Percentiles rank a stretch among this genome's conserved stretches.
Evolutionary conservation across 1,140 invertebrate genomes (phyloP).

Genomic region (Diprion similis): DNA sequence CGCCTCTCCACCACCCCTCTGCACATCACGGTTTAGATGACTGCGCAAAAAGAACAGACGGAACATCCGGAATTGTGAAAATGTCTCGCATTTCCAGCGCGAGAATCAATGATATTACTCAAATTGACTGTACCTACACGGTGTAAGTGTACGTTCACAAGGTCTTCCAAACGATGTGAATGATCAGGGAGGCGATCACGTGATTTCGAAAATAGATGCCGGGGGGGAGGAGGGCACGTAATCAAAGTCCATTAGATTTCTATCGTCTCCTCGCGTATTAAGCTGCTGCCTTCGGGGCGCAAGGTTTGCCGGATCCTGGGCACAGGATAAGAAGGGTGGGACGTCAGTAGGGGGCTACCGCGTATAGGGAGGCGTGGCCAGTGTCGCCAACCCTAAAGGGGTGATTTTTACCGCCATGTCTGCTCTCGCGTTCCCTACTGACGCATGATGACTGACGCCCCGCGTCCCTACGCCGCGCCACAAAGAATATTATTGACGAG

Average conservation of each 20-base stretch:
- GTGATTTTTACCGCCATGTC: not conserved
- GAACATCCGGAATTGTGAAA: no score
- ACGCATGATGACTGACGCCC: not conserved
- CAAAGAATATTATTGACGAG: conserved; percentile 28
- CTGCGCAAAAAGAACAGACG: no score
- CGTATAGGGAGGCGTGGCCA: conserved; percentile 38
- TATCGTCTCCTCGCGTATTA: conserved; percentile 33
- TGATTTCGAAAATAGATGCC: no score
- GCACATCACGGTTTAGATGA: no score
- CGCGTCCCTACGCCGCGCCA: conserved; percentile 11
- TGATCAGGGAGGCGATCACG: no score
- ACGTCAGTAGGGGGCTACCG: conserved; percentile 21
- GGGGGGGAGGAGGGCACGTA: conserved; percentile 16
- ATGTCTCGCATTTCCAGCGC: no score
- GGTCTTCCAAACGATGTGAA: no score
- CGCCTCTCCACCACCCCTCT: no score
- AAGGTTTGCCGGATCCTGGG: conserved; percentile 18
- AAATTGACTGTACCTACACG: no score
- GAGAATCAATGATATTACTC: no score
- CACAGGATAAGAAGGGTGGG: conserved; percentile 20
- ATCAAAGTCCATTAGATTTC: conserved; percentile 41
- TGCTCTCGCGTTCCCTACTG: not conserved
- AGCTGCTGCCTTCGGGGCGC: not conserved
- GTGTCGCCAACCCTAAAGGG: conserved; percentile 14
- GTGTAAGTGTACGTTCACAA: no score